Evolutionary conservation across 2,113 vertebrate species (phyloP), one percentile per base, ranked within the genome.

Genomic region (Cyphomyrus plagiostoma): DNA sequence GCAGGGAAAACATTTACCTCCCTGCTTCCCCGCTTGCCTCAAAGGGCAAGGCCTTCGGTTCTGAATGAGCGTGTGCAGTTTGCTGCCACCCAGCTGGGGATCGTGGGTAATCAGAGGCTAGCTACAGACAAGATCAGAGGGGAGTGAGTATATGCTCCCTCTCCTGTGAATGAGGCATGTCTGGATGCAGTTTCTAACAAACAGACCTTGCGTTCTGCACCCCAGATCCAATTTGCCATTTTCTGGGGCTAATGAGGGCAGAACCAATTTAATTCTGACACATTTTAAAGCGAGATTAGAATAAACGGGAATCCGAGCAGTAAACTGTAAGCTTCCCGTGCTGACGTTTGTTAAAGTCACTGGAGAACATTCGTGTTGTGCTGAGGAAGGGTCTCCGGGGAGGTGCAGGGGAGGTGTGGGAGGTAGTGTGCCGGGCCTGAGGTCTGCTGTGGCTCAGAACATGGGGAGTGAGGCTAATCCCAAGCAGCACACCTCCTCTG

Each of bases 261-360:
- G 23, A 87, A 23, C 85, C 74, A 23, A 23, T 30, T 77, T 88
- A 92, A 92, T 89, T 74, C 88, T 42, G 48, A 39, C 48, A 48
- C 85, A 58, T 58, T 88, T 35, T 30, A 48, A 48, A 89, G 56
- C 17, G 26, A 86, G 82, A 90, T 92, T 42, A 74, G 66, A 42
- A 80, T 48, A 13, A 80, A 66, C 11, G n/a, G 26, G 26, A 89
- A 80, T 53, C 19, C 11, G 1, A 19, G 48, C 19, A 7, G 35
- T 19, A 56, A 88, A 35, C 26, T 46, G 42, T 30, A 26, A 74
- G 21, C 23, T 46, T 21, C 26, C 26, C 2, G n/a, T 3, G 3
- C 42, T 42, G 50, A 4, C 23, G 74, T 39, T 83, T 53, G 48
- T 30, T 50, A 53, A 42, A 42, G 30, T 39, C 3, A 23, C 5